Evolutionary conservation across 1,140 invertebrate genomes (phyloP), one percentile per base, ranked within the genome.

Genomic region (Drosophila bocqueti): DNA sequence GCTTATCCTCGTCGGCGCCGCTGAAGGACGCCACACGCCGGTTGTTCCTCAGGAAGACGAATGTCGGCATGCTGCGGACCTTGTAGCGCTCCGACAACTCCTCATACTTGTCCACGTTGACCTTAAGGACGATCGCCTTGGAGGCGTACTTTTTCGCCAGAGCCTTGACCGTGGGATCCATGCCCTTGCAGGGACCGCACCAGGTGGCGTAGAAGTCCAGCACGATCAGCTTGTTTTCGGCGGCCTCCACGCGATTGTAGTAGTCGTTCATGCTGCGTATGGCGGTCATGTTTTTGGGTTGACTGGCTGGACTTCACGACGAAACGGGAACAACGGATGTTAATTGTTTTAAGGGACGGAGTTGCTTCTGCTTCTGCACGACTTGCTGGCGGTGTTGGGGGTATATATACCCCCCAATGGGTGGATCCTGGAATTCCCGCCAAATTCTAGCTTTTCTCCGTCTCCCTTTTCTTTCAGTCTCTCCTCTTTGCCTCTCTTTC

Each of bases 121-220:
- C 55, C 46, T 90, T 90, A 11, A 90, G 42, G 0, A 90, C 36
- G 9, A 81, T 42, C 6, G 73, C 84, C 36, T 82, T 72, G 47
- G 49, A 18, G 8, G 65, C 40, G 38, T 90, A 83, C 29, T 91
- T 58, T 9, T 50, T 55, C 0, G 79, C 79, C 45, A 91, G 38
- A 1, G 68, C 47, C 15, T 71, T 76, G 2, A 91, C 76, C 0
- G 60, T 58, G 18, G 95, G 95, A 5, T 94, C 93, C 75, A 96
- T 96, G 57, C 93, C 91, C 78, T 94, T 94, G 91, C 95, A 96
- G 4, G 96, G 96, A 0, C 95, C 95, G 91, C 93, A 93, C 93
- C 93, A 93, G 4, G 72, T 92, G 36, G 93, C 93, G 57, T 87
- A 92, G 71, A 95, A 95, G 63, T 95, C 95, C 21, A 96, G 92